Conservation (phyloP, 2,888 invertebrate species). For the Papilio demoleus region DNA sequence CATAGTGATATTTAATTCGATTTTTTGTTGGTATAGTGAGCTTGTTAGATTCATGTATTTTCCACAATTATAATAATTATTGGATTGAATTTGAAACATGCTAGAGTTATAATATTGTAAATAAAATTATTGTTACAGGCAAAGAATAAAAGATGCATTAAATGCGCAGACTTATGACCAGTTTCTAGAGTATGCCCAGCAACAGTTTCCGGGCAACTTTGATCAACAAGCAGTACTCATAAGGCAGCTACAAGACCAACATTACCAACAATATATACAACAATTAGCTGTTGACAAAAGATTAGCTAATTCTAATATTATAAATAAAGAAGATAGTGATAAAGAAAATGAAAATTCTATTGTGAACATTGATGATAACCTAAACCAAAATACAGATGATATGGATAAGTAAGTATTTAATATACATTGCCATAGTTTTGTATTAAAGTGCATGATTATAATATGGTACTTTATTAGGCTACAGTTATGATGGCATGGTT, state of each 20-base stretch:
- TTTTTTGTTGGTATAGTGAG: too few species aligned
- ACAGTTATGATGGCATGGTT: too few species aligned
- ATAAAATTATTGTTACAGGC: constrained; percentile 67
- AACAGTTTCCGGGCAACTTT: constrained; percentile 93
- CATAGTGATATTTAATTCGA: too few species aligned
- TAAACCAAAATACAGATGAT: constrained; percentile 61
- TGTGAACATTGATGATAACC: constrained; percentile 61
- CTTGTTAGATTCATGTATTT: too few species aligned
- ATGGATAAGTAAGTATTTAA: constrained; percentile 66
- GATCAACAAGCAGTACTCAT: constrained; percentile 97
- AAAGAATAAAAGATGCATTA: constrained; percentile 97
- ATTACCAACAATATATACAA: constrained; percentile 99
- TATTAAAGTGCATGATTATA: too few species aligned
- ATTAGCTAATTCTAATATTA: constrained; percentile 68
- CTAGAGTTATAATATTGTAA: too few species aligned
- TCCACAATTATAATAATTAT: too few species aligned
- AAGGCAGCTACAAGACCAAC: constrained; percentile 98
- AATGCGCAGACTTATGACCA: constrained; percentile 96
- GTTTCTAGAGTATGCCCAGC: constrained; percentile 95
- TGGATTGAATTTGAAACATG: too few species aligned
- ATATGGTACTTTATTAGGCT: too few species aligned
- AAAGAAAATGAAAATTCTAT: constrained; percentile 52
- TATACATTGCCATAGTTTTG: too few species aligned
- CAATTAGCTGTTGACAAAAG: constrained; percentile 87
- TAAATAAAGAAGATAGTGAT: constrained; percentile 53